Conservation (phyloP, 2,113 vertebrate species). For the Actinemys pallida region DNA sequence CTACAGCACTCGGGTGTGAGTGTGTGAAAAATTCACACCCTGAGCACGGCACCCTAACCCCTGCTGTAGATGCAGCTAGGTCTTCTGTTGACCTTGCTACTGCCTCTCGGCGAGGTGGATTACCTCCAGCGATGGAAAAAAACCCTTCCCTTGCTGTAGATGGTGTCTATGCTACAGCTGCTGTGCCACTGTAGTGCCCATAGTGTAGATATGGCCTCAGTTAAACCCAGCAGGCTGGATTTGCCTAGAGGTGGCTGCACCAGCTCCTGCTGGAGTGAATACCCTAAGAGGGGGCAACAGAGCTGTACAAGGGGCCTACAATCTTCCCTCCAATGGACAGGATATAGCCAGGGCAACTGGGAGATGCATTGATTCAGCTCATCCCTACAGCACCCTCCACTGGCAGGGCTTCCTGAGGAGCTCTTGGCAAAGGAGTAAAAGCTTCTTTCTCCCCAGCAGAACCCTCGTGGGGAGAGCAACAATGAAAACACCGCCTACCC, state of each 20-base stretch:
- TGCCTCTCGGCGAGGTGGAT: neutral
- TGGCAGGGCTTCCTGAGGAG: neutral
- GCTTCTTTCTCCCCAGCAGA: neutral
- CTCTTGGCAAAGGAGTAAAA: neutral
- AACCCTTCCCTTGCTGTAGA: neutral
- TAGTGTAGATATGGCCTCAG: neutral
- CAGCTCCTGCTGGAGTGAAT: neutral
- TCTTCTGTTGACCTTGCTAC: neutral
- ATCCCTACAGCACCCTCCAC: accelerated
- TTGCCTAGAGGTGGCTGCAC: accelerated
- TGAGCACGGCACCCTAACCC: too few relatives aligned
- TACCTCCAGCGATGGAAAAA: neutral
- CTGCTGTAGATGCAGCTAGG: too few relatives aligned
- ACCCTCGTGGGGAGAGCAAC: neutral
- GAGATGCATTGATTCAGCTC: neutral
- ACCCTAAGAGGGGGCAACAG: neutral
- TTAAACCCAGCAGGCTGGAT: accelerated
- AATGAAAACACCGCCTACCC: neutral
- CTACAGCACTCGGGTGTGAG: neutral
- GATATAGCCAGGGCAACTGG: accelerated
- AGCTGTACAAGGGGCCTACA: accelerated
- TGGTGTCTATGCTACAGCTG: neutral
- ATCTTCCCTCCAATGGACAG: accelerated
- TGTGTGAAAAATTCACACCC: too few relatives aligned
- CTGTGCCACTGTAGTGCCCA: too few relatives aligned